Evolutionary conservation across 2,113 vertebrate species (phyloP), one percentile per base, ranked within the genome.

Genomic region (Gadus macrocephalus): DNA sequence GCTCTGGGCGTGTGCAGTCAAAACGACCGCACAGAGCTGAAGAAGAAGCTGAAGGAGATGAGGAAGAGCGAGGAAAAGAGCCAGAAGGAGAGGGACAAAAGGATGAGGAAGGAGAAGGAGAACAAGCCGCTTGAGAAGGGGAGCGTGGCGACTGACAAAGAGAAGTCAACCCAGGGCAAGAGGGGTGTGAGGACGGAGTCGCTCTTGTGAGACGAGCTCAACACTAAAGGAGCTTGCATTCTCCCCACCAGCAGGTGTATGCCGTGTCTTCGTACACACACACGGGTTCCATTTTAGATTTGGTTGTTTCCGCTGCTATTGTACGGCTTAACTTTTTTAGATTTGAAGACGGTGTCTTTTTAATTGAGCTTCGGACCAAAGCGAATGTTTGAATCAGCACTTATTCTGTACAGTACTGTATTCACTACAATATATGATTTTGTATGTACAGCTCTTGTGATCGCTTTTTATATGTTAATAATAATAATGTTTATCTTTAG

Each of bases 1-100:
- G 90, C 91, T 66, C 83, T 96, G 64, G 93, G 94, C 19, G 92
- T 95, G 82, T 89, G 90, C 71, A 93, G 91, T 84, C 94, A 94
- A 15, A 79, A 67, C 2, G 86, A 90, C 61, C 88, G 88, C 0
- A 77, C 82, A 0, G 64, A 58, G 49, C 72, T 90, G n/a, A 89
- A 88, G 79, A 89, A 84, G 75, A 87, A 81, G 77, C 85, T 91
- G 64, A 90, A 87, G 85, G 82, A 88, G 78, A 81, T 88, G 81
- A 76, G 90, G 84, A 89, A 88, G 82, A 72, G 78, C 35, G 60
- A 85, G 59, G 61, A 89, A 4, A 88, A 78, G 17, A 82, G 71
- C 73, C 82, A 77, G 62, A 80, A 66, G 62, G 81, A 69, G 69
- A 73, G 78, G 49, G 77, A 77, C 14, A 85, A 78, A 7, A 35